Evolutionary conservation across 2,888 invertebrate genomes (phyloP).

Genomic region (Lamellibrachia satsuma): DNA sequence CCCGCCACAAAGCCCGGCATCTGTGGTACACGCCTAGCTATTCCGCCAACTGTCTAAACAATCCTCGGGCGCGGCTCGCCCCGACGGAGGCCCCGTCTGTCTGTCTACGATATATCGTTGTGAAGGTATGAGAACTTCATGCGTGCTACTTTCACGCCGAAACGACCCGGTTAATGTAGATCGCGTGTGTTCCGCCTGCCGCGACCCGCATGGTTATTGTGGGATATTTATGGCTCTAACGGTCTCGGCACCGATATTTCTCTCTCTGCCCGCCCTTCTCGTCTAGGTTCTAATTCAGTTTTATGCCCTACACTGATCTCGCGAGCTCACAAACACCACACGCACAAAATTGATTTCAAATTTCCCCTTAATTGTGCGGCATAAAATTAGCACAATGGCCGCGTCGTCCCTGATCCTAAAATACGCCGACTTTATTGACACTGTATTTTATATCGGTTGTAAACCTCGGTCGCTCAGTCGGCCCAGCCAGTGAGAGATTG

Average conservation of each 20-base stretch:
- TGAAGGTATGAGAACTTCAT: not conserved
- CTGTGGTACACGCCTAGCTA: not conserved
- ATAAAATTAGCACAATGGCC: not conserved
- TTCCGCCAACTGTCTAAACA: not conserved
- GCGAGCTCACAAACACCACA: not conserved
- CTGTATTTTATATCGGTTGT: not conserved
- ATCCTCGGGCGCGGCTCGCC: not conserved
- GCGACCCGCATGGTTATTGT: not conserved
- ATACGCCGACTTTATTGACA: constrained; percentile 3
- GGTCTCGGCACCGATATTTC: not conserved
- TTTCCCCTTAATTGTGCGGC: not conserved
- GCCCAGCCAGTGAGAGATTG: not conserved
- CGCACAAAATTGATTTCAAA: constrained; percentile 3
- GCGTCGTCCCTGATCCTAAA: not conserved
- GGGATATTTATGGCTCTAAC: constrained; percentile 12
- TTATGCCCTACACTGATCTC: not conserved
- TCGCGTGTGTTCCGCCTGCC: not conserved
- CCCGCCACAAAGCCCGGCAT: not conserved
- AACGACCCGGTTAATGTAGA: constrained; percentile 7
- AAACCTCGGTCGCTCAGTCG: constrained; percentile 3
- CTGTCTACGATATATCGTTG: not conserved
- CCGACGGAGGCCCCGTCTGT: not conserved
- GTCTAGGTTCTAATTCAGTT: not conserved
- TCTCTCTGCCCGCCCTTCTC: constrained; percentile 1
- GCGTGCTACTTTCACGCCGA: constrained; percentile 12